Base-by-base conservation (phyloP, 2,888 invertebrate species). In the Erebia ligea region DNA sequence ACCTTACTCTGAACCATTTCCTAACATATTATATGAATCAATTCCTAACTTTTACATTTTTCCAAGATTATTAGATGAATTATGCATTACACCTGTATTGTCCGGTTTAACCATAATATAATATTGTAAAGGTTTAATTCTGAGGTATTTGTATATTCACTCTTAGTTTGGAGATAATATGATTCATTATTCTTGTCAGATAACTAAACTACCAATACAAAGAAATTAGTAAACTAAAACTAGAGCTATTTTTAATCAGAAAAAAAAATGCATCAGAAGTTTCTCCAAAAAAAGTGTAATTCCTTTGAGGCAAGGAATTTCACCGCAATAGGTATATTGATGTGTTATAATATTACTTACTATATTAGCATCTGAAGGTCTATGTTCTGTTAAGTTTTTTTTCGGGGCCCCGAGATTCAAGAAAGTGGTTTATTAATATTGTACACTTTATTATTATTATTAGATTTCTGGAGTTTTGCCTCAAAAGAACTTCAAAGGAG, bases 401-500 rank as follows among this genome's bases (percentile, higher is more conserved):
- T 34, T 34, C 4, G 21, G 57, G 21, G 25, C 2, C 4, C 25
- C 57, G 13, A 25, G 57, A 21, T 25, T 3, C 19, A 54, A 54
- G 17, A 1, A 17, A 57, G 57, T 25, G 15, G 3, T 34, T 57
- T 34, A 4, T 34, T 57, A 3, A 57, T 15, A 57, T 34, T 57
- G 15, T 57, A 15, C 57, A 34, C 57, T 11, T 6, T 25, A 57
- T 17, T 58, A 58, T 17, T 58, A 58, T 58, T 17, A 19, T 11
- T 57, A 61, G 58, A 40, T 58, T 42, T 42, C 40, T 40, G 17
- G 42, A 61, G 19, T 61, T 17, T 19, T 42, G 10, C 61, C 42
- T 61, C 42, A 45, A 9, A 54, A 25, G 21, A 57, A 25, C 19
- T 15, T 57, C 56, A 57, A 62, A 62, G 48, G 62, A 45, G 48